These are phyloP conservation scores for Gobio occitaniae DNA, from an alignment of 2,797 vertebrate species.

Conservation along the genomic window DNA sequence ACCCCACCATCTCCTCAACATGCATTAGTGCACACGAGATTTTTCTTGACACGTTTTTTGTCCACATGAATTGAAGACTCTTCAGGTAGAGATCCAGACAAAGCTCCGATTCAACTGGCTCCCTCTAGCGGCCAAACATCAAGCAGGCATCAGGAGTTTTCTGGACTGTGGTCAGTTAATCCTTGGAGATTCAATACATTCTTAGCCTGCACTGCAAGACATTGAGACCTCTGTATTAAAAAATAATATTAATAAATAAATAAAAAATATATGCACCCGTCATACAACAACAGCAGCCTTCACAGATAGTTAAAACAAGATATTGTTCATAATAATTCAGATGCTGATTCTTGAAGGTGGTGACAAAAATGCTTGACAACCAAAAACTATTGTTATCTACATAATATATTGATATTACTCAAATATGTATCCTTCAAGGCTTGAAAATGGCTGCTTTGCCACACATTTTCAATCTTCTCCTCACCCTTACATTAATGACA, in stretches of 20 bases:
- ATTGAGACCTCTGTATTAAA: not conserved
- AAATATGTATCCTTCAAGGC: slow-evolving; percentile 1
- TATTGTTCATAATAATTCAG: not conserved
- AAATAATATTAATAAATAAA: not conserved
- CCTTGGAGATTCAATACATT: not conserved
- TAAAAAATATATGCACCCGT: not conserved
- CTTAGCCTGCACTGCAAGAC: not conserved
- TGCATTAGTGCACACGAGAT: not conserved
- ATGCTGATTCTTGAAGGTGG: not conserved
- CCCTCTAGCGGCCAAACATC: slow-evolving; percentile 42
- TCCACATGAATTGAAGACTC: not conserved
- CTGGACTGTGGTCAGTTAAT: not conserved
- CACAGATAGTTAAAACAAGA: not conserved
- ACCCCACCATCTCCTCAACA: not conserved
- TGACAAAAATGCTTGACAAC: not conserved
- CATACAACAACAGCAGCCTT: not conserved
- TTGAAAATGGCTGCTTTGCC: not conserved
- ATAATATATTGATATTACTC: slow-evolving; percentile 43
- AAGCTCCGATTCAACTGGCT: slow-evolving; percentile 36
- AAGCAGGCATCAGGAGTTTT: not conserved
- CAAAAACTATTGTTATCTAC: not conserved
- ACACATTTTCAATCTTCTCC: not conserved
- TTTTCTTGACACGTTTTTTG: not conserved
- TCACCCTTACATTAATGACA: not conserved
- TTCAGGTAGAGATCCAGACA: not conserved